Base-by-base conservation (phyloP, 2,113 vertebrate genomes). In the Alaudala cheleensis region DNA sequence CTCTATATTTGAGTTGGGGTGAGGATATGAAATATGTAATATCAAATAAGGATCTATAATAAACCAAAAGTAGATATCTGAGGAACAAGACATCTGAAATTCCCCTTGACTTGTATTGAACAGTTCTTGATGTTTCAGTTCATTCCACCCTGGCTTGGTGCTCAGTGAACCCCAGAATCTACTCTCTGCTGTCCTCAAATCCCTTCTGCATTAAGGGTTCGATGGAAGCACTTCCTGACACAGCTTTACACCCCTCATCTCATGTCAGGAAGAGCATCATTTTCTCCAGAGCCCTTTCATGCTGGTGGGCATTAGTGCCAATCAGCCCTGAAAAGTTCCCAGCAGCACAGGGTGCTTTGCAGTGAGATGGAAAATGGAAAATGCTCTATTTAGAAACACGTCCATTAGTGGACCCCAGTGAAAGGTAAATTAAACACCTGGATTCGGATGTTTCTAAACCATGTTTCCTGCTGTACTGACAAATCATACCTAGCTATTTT, bases 11-110 rank as follows among this genome's bases (percentile, higher is more conserved):
- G 91, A 40, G 72, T 54, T 66, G 47, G 81, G 50, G 20, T 69
- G 78, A 94, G 73, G 53, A 65, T 65, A 95, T 93, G 74, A 95
- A 96, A 96, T 91, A 96, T 94, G 90, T 45, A 93, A 67, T 65
- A 93, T 81, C 79, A 95, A 96, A 94, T 83, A 97, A 83, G 18
- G 42, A 66, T 88, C 54, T 77, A 67, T 70, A 87, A 91, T 64
- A 83, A 90, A 31, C 56, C 37, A 54, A 40, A 90, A 88, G 25
- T 5, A 44, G 73, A 13, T 73, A 86, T 62, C 31, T 42, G 34
- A 92, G 39, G 44, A 88, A n/a, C 24, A 56, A 94, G 67, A 44
- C 1, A 3, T 49, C 71, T 64, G 69, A 73, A 83, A 62, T 61
- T 90, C 37, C 19, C 79, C 66, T 88, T 82, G 72, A 83, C 64